These are phyloP conservation scores for Loriculus beryllinus DNA, from an alignment of 2,797 vertebrate species.

Conservation along the genomic window DNA sequence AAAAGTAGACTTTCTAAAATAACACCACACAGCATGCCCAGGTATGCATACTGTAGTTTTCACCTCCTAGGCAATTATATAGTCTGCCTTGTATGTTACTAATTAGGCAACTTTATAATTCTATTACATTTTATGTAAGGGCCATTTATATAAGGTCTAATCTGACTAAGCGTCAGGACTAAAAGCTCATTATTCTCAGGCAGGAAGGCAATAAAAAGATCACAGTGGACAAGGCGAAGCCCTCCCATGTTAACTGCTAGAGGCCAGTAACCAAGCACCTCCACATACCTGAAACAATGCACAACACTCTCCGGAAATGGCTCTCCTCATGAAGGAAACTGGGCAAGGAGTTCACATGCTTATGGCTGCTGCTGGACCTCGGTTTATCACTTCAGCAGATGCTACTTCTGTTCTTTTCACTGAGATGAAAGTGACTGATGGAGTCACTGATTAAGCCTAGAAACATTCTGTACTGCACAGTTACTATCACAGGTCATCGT, in stretches of 20 bases:
- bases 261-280: not conserved
- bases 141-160: not conserved
- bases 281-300: not conserved
- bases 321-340: not conserved
- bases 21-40: not conserved
- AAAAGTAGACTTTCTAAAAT: not conserved
- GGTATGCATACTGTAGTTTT: not conserved
- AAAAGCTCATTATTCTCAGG: constrained; percentile 20
- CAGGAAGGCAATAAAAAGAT: constrained; percentile 38
- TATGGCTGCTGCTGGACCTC: not conserved
- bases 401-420: not conserved
- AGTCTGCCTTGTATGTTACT: not conserved
- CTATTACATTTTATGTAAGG: not conserved
- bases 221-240: not conserved
- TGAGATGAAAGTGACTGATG: not conserved
- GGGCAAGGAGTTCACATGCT: not conserved
- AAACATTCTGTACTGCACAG: not conserved
- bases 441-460: not conserved
- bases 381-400: not conserved
- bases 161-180: not conserved
- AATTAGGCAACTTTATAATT: not conserved
- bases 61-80: not conserved
- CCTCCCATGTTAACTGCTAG: not conserved
- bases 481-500: not conserved
- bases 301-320: accelerated